These are phyloP conservation scores for Perodicticus potto DNA, from an alignment of 2,797 vertebrate species.

Conservation along the genomic window DNA sequence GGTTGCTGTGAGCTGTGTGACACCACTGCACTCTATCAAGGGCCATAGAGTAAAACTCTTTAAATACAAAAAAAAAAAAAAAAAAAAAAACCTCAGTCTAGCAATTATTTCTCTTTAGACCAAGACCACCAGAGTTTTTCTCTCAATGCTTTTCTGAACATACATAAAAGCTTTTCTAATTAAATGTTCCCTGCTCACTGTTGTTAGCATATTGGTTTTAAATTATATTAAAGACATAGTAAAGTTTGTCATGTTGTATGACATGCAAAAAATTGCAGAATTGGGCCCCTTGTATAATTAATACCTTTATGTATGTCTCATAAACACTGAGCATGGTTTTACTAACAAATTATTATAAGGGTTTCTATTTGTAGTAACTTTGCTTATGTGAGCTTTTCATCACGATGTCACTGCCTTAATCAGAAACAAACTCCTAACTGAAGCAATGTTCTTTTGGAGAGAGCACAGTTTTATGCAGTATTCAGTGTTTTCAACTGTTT, in stretches of 20 bases:
- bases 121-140: not conserved
- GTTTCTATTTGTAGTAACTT: slow-evolving; percentile 15
- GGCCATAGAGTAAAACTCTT: too few species aligned
- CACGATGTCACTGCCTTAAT: not conserved
- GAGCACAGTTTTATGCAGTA: not conserved
- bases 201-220: slow-evolving; percentile 10
- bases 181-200: not conserved
- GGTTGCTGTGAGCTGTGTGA: too few species aligned
- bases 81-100: too few species aligned
- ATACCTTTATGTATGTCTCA: not conserved
- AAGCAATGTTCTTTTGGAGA: not conserved
- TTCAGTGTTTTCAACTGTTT: not conserved
- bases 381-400: not conserved
- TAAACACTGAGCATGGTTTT: slow-evolving; percentile 15
- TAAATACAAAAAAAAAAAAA: too few species aligned
- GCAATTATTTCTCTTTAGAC: not conserved
- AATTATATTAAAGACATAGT: slow-evolving; percentile 19
- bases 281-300: not conserved
- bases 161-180: not conserved
- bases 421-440: not conserved
- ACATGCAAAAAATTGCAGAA: not conserved
- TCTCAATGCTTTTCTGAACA: not conserved
- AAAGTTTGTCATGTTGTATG: not conserved
- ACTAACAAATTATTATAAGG: slow-evolving; percentile 1
- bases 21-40: too few species aligned